Base-by-base conservation (phyloP, 1,140 invertebrate genomes). In the Mactra quadrangularis region DNA sequence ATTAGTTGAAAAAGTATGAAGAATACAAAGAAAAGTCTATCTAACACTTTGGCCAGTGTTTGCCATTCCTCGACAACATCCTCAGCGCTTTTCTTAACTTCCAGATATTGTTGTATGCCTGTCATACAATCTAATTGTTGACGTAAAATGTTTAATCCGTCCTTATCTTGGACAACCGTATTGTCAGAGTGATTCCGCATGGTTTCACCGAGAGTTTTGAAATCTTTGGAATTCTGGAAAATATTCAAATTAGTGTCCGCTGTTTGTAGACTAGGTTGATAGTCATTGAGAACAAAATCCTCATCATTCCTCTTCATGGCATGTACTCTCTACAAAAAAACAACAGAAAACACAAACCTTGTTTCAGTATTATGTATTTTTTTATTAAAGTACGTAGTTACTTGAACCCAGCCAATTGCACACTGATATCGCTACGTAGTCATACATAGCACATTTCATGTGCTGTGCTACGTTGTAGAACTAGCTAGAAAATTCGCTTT, bases 41-140 rank as follows among this genome's bases (percentile, higher is more conserved):
- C 88, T 53, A 89, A 47, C 6, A 89, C 76, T 66, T 85, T 66
- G n/a, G 85, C 88, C 35, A 89, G 50, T n/a, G 35, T 47, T 33
- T 83, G 85, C 88, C 88, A 89, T 60, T 89, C 88, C 27, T 82
- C 82, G 11, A 68, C 41, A 9, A 82, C 66, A 0, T 70, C 53
- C 3, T 84, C 83, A 15, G 45, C 27, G 17, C 52, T 52, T 11
- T 78, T 74, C 55, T 87, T 83, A 9, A 76, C 60, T 0, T 72
- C 55, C 3, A 86, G 60, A 27, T 75, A 70, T 3, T 55, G 45
- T 22, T 88, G 82, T 27, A 85, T 72, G 25, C 71, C 76, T 47
- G 71, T 71, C 60, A 89, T 47, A 3, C 82, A 47, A 0, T 77
- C 33, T 3, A 89, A 55, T 47, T 85, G 83, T n/a, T 78, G 71